Evolutionary conservation across 2,797 vertebrate genomes (phyloP), one percentile per base, ranked within the genome.

Genomic region (Sphenopsis melanotis): DNA sequence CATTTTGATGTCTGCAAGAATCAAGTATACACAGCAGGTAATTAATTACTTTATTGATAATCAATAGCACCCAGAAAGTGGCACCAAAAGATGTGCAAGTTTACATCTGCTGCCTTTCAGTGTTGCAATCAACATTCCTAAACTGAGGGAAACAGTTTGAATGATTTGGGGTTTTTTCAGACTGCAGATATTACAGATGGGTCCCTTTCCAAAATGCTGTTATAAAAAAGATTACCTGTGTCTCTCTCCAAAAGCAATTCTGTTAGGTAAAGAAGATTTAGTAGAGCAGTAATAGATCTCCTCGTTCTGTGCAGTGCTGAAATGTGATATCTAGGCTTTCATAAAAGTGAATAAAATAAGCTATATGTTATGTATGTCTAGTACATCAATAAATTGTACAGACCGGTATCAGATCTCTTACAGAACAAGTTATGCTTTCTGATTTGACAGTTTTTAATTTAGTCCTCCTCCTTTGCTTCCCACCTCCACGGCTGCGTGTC

Each of bases 371-470:
- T 37, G 2, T 69, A 41, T 78, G 78, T 87, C 64, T 92, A 29
- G 49, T 75, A 56, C 29, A 47, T 69, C 29, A 75, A 47, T 71
- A 89, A 83, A 79, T 72, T 75, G 61, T 79, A 71, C 39, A 39
- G 78, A 69, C 81, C 36, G 44, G 75, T 85, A 85, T 89, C 42
- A 50, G 78, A 37, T 71, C 78, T 90, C 36, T 88, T 92, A 23
- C 3, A 88, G 87, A 86, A 79, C 61, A 87, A 78, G 1, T 75
- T 27, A n/a, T 77, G 71, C 68, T 69, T 83, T 91, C 65, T 75
- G 79, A 71, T 89, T 88, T 96, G 94, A 76, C 75, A 93, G 76
- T 47, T 77, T 90, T 95, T 90, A 93, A 93, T 96, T 75, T 96
- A 91, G 92, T 85, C 72, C 72, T 93, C 74, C 52, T 93, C 49